phyloP scores from a whole-genome alignment of 2,888 invertebrate species.

The Pseudolycoriella hygida region DNA sequence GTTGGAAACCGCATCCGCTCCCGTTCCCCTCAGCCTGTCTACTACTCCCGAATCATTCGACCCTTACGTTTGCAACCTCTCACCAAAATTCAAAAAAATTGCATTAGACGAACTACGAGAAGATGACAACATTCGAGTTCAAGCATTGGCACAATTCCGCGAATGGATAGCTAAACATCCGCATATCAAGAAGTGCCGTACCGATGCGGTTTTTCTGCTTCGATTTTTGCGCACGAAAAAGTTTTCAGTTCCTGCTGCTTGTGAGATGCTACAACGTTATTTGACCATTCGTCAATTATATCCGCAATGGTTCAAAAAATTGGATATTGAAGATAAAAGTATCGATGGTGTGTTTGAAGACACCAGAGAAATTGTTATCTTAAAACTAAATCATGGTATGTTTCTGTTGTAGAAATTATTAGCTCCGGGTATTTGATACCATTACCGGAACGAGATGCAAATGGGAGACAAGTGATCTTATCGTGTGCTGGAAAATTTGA shows the following conservation, averaged over 20 bases:
- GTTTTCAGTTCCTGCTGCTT: slow-evolving; percentile 69
- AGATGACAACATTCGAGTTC: slow-evolving; percentile 54
- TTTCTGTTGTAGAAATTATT: slow-evolving; percentile 49
- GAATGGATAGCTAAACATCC: slow-evolving; percentile 74
- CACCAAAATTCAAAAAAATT: slow-evolving; percentile 32
- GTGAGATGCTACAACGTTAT: slow-evolving; percentile 76
- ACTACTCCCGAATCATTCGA: slow-evolving; percentile 24
- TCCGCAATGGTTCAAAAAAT: slow-evolving; percentile 69
- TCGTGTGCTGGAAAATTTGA: slow-evolving; percentile 67
- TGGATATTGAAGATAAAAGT: slow-evolving; percentile 62
- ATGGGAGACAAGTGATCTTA: slow-evolving; percentile 61
- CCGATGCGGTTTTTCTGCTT: slow-evolving; percentile 61
- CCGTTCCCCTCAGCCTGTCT: slow-evolving; percentile 20
- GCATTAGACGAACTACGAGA: slow-evolving; percentile 63
- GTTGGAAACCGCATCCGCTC: slow-evolving; percentile 25
- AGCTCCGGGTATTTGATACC: slow-evolving; percentile 65
- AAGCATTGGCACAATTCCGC: slow-evolving; percentile 58
- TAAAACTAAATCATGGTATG: too few relatives aligned
- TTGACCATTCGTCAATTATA: slow-evolving; percentile 68
- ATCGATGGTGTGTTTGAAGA: slow-evolving; percentile 10
- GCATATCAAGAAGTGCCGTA: slow-evolving; percentile 61
- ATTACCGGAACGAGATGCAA: slow-evolving; percentile 49
- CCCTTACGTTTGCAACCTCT: slow-evolving; percentile 23
- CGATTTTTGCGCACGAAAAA: slow-evolving; percentile 76
- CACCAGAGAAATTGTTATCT: too few relatives aligned